Conservation (phyloP, 1,140 invertebrate species). For the Lasioglossum baleicum region DNA sequence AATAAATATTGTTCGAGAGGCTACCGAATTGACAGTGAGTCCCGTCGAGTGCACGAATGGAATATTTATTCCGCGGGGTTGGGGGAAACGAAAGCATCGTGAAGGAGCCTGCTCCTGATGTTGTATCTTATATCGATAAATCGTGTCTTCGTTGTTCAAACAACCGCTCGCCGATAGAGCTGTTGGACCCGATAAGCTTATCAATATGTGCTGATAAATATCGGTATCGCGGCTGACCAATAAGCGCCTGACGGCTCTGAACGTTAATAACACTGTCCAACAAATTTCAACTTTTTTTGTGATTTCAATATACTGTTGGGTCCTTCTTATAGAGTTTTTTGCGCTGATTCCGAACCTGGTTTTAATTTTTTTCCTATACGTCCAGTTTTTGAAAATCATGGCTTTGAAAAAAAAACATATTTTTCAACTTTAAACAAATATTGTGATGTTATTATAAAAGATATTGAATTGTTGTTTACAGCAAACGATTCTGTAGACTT, state of each 20-base stretch:
- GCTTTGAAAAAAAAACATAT: no score
- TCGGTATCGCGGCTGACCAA: background rate
- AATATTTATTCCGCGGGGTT: slow-evolving; percentile 54
- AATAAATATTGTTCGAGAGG: slow-evolving; percentile 62
- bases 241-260: background rate
- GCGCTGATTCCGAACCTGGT: no score
- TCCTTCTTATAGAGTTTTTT: no score
- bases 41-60: slow-evolving; percentile 38
- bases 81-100: slow-evolving; percentile 19
- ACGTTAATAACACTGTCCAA: no score
- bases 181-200: background rate
- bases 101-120: background rate
- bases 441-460: no score
- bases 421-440: no score
- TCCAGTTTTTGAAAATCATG: no score
- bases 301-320: no score
- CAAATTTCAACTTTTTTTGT: no score
- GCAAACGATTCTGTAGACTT: no score
- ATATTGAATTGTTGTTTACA: no score
- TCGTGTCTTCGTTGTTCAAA: slow-evolving; percentile 11
- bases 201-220: background rate
- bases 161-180: background rate
- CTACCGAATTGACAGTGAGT: slow-evolving; percentile 54
- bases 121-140: slow-evolving; percentile 1
- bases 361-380: no score